Base-by-base conservation (phyloP, 2,797 vertebrate genomes). In the Bryconaethiops microstoma region DNA sequence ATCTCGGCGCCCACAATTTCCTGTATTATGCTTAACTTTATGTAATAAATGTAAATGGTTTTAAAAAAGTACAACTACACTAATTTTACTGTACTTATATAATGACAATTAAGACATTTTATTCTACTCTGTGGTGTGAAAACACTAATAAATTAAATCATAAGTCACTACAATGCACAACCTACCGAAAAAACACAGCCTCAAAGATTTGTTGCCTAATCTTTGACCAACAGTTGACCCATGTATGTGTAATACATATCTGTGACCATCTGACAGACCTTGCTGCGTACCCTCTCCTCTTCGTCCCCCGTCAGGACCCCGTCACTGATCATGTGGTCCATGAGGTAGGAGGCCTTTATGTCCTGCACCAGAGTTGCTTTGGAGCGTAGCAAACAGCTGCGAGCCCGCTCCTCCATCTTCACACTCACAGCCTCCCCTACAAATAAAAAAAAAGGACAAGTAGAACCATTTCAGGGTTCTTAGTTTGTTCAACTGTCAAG, bases 321-420 rank as follows among this genome's bases (percentile, higher is more conserved):
- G 0, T 99, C 96, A 74, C 91, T 93, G 92, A 99, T 89, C 97
- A 99, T 96, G 88, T 90, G 94, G 87, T 99, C 98, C 96, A 99
- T 97, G 87, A 99, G 93, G 78, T 96, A 97, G 54, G 92, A 77
- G 19, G 97, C 94, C 85, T 97, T 96, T 84, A 99, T 97, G 88
- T 99, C 97, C 87, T 93, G 93, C 90, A 96, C 96, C 90, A 99
- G 80, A n/a, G 87, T 93, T 82, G 91, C 84, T 73, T 92, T 94
- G 73, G 94, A 90, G 85, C 91, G 94, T 87, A 97, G 91, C 86
- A 99, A 94, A 86, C 92, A 94, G 91, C 96, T 98, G 82, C 95
- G 94, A 17, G 96, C 92, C 50, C 84, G 90, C 90, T 96, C 93
- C 77, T 98, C 96, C 96, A 99, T 95, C 63, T 83, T 92, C 92